These are phyloP conservation scores for Notarius lentiginosus DNA, from an alignment of 2,113 vertebrate species.

Conservation along the genomic window DNA sequence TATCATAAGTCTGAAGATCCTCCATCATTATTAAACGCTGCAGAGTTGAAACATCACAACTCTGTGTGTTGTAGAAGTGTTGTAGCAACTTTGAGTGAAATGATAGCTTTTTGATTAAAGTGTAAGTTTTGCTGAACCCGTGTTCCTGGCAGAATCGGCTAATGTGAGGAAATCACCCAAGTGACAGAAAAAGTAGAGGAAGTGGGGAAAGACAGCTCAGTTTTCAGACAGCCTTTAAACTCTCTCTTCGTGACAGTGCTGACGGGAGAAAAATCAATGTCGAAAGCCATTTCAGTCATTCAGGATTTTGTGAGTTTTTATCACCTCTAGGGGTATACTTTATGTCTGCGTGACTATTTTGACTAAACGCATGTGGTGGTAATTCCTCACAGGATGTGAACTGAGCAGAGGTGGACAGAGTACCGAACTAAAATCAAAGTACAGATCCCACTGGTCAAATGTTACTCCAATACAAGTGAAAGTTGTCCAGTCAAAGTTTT, in stretches of 20 bases:
- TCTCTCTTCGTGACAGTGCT: not conserved
- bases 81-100: not conserved
- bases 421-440: too few relatives aligned
- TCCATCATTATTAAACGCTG: not conserved
- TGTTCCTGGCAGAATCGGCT: not conserved
- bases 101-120: not conserved
- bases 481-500: too few relatives aligned
- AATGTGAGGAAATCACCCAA: constrained; percentile 9
- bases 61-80: not conserved
- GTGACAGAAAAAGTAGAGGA: not conserved
- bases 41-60: not conserved
- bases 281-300: not conserved
- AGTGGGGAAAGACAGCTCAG: not conserved
- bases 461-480: too few relatives aligned
- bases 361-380: not conserved
- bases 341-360: not conserved
- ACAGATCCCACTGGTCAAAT: too few relatives aligned
- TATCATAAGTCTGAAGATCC: not conserved
- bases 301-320: not conserved
- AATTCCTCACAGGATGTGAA: not conserved
- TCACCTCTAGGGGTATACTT: not conserved
- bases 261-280: not conserved
- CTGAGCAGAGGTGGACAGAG: too few relatives aligned
- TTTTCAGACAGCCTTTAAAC: not conserved
- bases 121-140: not conserved